Evolutionary conservation across 2,797 vertebrate species (phyloP).

Genomic region (Capromys pilorides): DNA sequence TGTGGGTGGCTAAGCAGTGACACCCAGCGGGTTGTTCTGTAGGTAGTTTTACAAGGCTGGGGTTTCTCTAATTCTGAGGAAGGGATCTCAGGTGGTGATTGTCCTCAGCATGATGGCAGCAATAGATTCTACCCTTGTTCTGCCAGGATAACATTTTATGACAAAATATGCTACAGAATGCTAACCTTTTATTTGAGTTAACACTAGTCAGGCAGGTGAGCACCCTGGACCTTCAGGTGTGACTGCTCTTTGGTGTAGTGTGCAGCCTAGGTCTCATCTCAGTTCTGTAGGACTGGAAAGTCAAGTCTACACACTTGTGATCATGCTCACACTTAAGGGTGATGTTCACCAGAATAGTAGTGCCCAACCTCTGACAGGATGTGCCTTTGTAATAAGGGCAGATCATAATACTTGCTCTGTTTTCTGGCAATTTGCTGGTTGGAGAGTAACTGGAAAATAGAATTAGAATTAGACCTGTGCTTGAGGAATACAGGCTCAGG

Average conservation of each 20-base stretch:
- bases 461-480: conserved; percentile 58
- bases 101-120: not conserved
- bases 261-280: not conserved
- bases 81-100: not conserved
- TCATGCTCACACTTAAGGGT: not conserved
- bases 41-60: not conserved
- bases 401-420: not conserved
- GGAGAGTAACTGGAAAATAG: conserved; percentile 50
- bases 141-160: not conserved
- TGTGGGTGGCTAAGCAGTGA: not conserved
- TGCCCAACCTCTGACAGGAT: not conserved
- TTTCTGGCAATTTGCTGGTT: conserved; percentile 22
- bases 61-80: conserved; percentile 25
- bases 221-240: not conserved
- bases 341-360: not conserved
- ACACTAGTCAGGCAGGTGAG: not conserved
- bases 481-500: conserved; percentile 15
- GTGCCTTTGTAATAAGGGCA: not conserved
- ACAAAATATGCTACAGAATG: not conserved
- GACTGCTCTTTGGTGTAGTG: not conserved
- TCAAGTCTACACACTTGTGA: not conserved
- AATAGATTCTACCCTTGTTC: not conserved
- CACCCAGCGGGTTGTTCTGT: not conserved
- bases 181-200: not conserved
- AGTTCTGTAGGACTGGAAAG: not conserved